Evolutionary conservation across 2,797 vertebrate genomes (phyloP).

Genomic region (Schizothorax lantsangensis): DNA sequence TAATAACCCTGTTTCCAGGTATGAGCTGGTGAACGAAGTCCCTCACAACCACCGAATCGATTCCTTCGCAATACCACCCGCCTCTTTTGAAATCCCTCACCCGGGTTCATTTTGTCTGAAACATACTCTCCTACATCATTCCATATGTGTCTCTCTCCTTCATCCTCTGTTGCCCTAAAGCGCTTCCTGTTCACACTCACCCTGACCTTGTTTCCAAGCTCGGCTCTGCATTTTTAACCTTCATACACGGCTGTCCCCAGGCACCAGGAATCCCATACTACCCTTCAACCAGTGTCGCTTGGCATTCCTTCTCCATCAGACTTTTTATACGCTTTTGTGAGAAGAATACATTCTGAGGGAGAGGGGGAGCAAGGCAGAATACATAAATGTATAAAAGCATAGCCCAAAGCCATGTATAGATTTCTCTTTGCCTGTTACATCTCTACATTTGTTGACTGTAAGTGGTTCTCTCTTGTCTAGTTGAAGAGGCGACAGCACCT

Average conservation of each 20-base stretch:
- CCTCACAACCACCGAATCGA: not conserved
- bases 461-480: conserved; percentile 49
- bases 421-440: conserved; percentile 49
- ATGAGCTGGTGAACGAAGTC: not conserved
- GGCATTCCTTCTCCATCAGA: conserved; percentile 27
- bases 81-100: conserved; percentile 19
- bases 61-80: not conserved
- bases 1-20: conserved; percentile 16
- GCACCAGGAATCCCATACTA: conserved; percentile 38
- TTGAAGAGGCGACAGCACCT: conserved; percentile 48
- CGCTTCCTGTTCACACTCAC: conserved; percentile 9
- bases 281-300: conserved; percentile 36
- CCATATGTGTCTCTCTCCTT: not conserved
- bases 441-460: conserved; percentile 52
- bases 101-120: conserved; percentile 23
- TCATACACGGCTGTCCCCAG: conserved; percentile 26
- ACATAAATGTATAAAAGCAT: conserved; percentile 51
- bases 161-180: conserved; percentile 25
- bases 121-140: conserved; percentile 14
- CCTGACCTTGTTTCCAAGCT: conserved; percentile 46
- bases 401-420: conserved; percentile 47
- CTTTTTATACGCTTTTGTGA: conserved; percentile 25
- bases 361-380: conserved; percentile 28
- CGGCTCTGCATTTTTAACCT: conserved; percentile 40
- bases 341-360: conserved; percentile 5